Percentiles rank a stretch among this genome's conserved stretches.
These are phyloP conservation scores for Oreortyx pictus DNA, from an alignment of 2,797 vertebrate species.

Conservation along the genomic window DNA sequence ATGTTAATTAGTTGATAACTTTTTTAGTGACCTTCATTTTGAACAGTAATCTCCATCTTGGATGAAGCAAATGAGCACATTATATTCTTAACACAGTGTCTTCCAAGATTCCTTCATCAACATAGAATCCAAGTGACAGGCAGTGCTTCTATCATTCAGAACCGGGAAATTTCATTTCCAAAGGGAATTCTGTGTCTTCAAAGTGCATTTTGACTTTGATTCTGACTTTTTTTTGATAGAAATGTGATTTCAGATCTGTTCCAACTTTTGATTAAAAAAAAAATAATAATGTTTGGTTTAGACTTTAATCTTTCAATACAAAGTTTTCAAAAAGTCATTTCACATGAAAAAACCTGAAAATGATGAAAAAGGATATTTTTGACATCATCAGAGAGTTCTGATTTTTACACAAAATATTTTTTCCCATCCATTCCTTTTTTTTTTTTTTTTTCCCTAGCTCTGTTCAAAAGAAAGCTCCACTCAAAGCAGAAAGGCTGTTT, in stretches of 20 bases:
- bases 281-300: background rate
- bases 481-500: constrained; percentile 21
- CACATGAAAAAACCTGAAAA: background rate
- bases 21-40: background rate
- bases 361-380: background rate
- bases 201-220: background rate
- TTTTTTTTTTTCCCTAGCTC: background rate
- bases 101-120: background rate
- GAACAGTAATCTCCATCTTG: background rate
- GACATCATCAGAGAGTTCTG: background rate
- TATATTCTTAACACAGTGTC: background rate
- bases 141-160: background rate
- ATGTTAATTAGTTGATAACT: background rate
- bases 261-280: background rate
- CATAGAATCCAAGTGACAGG: background rate
- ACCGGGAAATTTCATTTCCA: accelerated
- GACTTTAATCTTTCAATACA: background rate
- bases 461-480: background rate
- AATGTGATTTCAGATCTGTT: background rate
- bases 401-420: background rate
- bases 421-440: background rate
- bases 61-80: background rate
- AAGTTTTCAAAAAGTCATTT: background rate
- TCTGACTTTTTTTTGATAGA: background rate
- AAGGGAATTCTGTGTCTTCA: background rate